Conservation (phyloP, 2,888 invertebrate genomes). For the Stenolophus ochropezus region DNA sequence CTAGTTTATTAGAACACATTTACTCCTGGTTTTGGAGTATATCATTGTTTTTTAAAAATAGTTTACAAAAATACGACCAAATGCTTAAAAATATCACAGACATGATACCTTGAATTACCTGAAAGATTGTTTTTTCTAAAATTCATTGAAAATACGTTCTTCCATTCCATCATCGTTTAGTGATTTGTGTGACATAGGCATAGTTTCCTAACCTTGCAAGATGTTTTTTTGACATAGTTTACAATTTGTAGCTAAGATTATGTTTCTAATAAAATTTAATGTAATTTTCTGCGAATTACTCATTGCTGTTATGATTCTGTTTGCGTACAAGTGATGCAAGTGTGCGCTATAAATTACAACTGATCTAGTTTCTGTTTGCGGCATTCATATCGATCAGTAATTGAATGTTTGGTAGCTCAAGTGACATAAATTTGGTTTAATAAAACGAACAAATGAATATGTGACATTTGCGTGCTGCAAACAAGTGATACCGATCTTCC, state of each 20-base stretch:
- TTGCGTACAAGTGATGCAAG: not conserved
- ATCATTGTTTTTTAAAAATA: too few species aligned
- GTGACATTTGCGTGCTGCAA: slow-evolving; percentile 2
- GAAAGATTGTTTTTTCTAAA: too few species aligned
- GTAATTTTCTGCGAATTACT: not conserved
- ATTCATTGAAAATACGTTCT: too few species aligned
- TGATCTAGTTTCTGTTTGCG: slow-evolving; percentile 14
- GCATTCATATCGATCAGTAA: not conserved
- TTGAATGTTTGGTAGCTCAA: slow-evolving; percentile 5
- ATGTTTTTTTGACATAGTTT: not conserved
- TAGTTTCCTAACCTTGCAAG: not conserved
- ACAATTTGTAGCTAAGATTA: not conserved
- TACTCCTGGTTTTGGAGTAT: too few species aligned
- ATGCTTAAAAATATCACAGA: too few species aligned
- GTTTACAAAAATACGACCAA: too few species aligned
- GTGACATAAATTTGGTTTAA: slow-evolving; percentile 23
- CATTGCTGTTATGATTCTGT: not conserved
- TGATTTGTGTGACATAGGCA: not conserved
- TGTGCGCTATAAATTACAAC: slow-evolving; percentile 11
- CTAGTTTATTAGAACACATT: too few species aligned
- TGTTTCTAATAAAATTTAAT: not conserved
- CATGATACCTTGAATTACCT: too few species aligned
- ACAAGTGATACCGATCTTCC: slow-evolving; percentile 5
- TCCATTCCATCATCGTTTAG: not conserved
- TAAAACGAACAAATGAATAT: too few species aligned